A percentile compares a stretch with the other conserved stretches of the same genome.
Conservation (phyloP, 1,140 invertebrate genomes). For the Drosophila arawakana region DNA sequence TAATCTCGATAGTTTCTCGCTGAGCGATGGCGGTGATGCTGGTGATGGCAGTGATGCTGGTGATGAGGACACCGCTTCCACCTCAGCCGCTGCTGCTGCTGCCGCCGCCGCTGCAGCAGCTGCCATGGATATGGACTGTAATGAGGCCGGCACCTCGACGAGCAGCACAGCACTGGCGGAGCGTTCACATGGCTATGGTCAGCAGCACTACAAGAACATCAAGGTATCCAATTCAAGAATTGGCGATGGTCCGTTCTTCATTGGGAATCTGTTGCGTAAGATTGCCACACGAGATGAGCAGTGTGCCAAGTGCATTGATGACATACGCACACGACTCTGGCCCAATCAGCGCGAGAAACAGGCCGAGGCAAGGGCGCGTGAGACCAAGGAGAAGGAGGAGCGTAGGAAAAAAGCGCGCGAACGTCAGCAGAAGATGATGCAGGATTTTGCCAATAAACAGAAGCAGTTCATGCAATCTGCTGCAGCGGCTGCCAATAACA, state of each 20-base stretch:
- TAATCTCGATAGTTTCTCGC: constrained; percentile 90
- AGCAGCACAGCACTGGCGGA: constrained; percentile 61
- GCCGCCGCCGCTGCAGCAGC: not conserved
- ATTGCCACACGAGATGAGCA: constrained; percentile 89
- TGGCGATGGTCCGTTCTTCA: constrained; percentile 95
- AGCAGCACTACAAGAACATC: constrained; percentile 59
- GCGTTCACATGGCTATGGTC: constrained; percentile 1
- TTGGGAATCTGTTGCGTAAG: constrained; percentile 90
- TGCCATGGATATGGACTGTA: constrained; percentile 79
- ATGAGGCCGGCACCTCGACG: constrained; percentile 74
- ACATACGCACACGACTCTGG: constrained; percentile 90
- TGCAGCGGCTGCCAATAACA: constrained; percentile 88
- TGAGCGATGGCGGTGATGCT: constrained; percentile 76
- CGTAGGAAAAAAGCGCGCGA: constrained; percentile 93
- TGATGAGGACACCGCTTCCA: constrained; percentile 5
- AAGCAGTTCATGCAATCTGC: constrained; percentile 95
- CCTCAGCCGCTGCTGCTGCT: not conserved
- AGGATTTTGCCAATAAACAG: constrained; percentile 95
- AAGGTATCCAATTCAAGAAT: constrained; percentile 86
- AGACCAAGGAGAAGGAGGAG: constrained; percentile 91
- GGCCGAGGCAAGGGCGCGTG: constrained; percentile 89
- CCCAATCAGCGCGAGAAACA: constrained; percentile 91
- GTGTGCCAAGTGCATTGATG: constrained; percentile 88
- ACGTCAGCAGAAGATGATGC: constrained; percentile 95
- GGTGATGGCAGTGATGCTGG: not conserved